phyloP scores from a whole-genome alignment of 2,888 invertebrate genomes.

The Drosophila mimica region DNA sequence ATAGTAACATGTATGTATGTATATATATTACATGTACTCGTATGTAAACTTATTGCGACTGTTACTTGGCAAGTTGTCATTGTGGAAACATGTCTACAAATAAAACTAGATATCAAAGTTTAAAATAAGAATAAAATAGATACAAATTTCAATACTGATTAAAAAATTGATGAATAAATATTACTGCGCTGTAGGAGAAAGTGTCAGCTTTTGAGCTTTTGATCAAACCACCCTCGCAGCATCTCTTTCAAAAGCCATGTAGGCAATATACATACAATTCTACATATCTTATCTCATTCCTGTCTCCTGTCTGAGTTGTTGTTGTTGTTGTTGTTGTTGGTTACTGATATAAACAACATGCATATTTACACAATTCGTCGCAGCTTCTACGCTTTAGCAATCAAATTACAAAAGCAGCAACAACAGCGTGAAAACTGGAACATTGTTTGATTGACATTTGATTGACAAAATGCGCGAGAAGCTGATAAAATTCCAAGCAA shows the following conservation, averaged over 20 bases:
- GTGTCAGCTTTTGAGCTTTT: neutral
- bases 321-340: conserved; percentile 31
- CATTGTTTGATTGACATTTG: conserved; percentile 76
- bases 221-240: conserved; percentile 52
- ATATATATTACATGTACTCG: neutral
- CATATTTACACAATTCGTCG: conserved; percentile 76
- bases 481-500: conserved; percentile 57
- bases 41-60: conserved; percentile 7
- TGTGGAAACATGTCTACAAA: neutral
- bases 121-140: neutral
- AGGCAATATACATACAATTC: conserved; percentile 30
- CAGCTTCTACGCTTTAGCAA: conserved; percentile 79
- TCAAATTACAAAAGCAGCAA: conserved; percentile 73
- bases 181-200: neutral
- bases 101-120: neutral
- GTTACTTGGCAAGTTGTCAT: conserved; percentile 7
- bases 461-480: conserved; percentile 66
- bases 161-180: neutral
- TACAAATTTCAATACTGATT: neutral
- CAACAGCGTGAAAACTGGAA: conserved; percentile 54
- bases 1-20: neutral
- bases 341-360: conserved; percentile 72
- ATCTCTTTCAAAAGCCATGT: conserved; percentile 8
- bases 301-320: conserved; percentile 17
- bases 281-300: conserved; percentile 65